Conservation (phyloP, 2,888 invertebrate species). For the Plutella xylostella region DNA sequence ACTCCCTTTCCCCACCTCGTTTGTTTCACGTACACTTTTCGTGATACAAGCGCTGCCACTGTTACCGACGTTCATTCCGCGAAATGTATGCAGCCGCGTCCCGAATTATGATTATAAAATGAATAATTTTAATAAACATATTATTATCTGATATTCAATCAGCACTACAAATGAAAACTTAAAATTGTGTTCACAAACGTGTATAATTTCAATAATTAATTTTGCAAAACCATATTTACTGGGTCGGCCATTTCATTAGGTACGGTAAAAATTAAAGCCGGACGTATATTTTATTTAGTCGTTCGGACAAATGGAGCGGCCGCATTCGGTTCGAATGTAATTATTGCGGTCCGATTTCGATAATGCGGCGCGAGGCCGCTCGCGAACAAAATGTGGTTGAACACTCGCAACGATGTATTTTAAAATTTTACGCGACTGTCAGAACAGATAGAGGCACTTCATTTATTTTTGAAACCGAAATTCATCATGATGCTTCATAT, state of each 20-base stretch:
- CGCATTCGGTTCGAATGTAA: slow-evolving; percentile 61
- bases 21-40: slow-evolving; percentile 12
- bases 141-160: too few relatives aligned
- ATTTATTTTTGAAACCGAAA: slow-evolving; percentile 21
- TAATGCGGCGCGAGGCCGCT: slow-evolving; percentile 56
- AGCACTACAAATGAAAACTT: too few relatives aligned
- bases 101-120: too few relatives aligned
- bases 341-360: slow-evolving; percentile 65
- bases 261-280: slow-evolving; percentile 3
- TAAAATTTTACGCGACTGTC: slow-evolving; percentile 54
- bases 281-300: slow-evolving; percentile 42
- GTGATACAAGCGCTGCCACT: too few relatives aligned
- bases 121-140: too few relatives aligned
- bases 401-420: slow-evolving; percentile 57
- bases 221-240: background rate
- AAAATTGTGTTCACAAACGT: background rate
- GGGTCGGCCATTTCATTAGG: slow-evolving; percentile 1
- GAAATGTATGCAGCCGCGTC: too few relatives aligned
- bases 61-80: too few relatives aligned
- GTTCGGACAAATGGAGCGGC: slow-evolving; percentile 49
- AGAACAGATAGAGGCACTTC: slow-evolving; percentile 49
- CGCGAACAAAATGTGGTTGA: slow-evolving; percentile 53
- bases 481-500: background rate
- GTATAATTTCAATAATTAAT: slow-evolving; percentile 5
- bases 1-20: slow-evolving; percentile 24